Evolutionary conservation across 2,113 vertebrate genomes (phyloP), one percentile per base, ranked within the genome.

Genomic region (Columba livia): DNA sequence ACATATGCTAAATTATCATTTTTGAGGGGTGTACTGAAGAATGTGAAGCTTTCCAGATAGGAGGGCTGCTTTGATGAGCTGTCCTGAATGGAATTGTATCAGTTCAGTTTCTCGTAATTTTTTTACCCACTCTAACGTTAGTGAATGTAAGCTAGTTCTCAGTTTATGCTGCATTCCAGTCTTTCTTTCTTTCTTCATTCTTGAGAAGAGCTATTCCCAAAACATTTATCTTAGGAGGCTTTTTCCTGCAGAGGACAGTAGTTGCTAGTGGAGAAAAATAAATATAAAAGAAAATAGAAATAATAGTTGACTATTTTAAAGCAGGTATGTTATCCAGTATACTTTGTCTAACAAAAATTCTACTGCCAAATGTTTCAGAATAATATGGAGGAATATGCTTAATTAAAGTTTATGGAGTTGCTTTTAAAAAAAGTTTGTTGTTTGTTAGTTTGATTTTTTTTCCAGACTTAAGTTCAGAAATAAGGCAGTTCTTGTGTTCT

Each of bases 201-300:
- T 94, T 73, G 21, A 85, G 71, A 48, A 64, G n/a, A 95, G n/a
- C 74, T 91, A 21, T 91, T 31, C 36, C 48, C 18, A 72, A 84
- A 89, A 75, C 11, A 34, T 77, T 64, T 93, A 38, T 61, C 60
- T 69, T 71, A 62, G 32, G 21, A 80, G 34, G 6, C 51, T 65
- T 93, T 88, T 60, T 65, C 36, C 47, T 67, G 36, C 75, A 38
- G 64, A 66, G n/a, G 75, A 70, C 28, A 62, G 47, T 80, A 90
- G 40, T 90, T 90, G 58, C 79, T 86, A 84, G 62, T 74, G 75
- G 67, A 50, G 32, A 73, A 88, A 75, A 92, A 85, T 28, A 88
- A 90, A 86, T 88, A 44, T 11, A 51, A 65, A 79, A 77, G 25
- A 79, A 66, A 71, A 85, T 53, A 44, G 31, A 86, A 85, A 78